Percentiles rank a stretch among this genome's conserved stretches.
Conservation (phyloP, 2,888 invertebrate species). For the Drosophila nigritarsus region DNA sequence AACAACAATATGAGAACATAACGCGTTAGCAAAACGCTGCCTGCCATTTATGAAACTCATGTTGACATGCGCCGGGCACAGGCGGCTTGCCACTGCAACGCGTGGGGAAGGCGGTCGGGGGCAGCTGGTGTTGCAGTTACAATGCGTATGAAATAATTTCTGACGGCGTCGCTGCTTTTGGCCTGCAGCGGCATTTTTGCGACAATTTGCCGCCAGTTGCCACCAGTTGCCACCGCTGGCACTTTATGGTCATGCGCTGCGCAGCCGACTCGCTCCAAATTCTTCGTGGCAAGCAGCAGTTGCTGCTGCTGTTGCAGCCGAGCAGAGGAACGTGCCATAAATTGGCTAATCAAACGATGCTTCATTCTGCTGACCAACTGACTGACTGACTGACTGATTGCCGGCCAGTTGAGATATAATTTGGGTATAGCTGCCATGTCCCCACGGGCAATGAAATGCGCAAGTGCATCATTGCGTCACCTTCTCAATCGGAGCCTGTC, state of each 20-base stretch:
- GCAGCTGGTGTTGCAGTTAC: conserved; percentile 42
- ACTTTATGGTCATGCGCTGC: conserved; percentile 77
- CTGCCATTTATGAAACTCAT: conserved; percentile 78
- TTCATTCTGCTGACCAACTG: conserved; percentile 47
- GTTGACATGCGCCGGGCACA: conserved; percentile 76
- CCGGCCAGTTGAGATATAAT: conserved; percentile 54
- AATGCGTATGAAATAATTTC: conserved; percentile 82
- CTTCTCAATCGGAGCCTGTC: conserved; percentile 14
- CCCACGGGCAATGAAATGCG: conserved; percentile 31
- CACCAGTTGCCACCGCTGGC: conserved; percentile 17
- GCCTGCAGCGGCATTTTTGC: conserved; percentile 76
- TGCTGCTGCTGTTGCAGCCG: conserved; percentile 20
- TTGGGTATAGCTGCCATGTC: conserved; percentile 59
- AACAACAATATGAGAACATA: conserved; percentile 64
- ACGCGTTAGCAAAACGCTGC: conserved; percentile 72
- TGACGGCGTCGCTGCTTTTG: conserved; percentile 69
- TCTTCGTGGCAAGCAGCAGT: conserved; percentile 67
- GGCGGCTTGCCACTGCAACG: conserved; percentile 39
- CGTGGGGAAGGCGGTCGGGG: conserved; percentile 1
- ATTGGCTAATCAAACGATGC: conserved; percentile 83
- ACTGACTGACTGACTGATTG: conserved; percentile 49
- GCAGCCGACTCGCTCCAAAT: conserved; percentile 76
- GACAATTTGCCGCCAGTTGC: conserved; percentile 64
- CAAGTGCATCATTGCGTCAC: conserved; percentile 29
- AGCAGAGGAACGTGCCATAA: conserved; percentile 83